Percentiles rank a stretch among this genome's conserved stretches.
Conservation (phyloP, 2,113 vertebrate species). For the Caretta caretta region DNA sequence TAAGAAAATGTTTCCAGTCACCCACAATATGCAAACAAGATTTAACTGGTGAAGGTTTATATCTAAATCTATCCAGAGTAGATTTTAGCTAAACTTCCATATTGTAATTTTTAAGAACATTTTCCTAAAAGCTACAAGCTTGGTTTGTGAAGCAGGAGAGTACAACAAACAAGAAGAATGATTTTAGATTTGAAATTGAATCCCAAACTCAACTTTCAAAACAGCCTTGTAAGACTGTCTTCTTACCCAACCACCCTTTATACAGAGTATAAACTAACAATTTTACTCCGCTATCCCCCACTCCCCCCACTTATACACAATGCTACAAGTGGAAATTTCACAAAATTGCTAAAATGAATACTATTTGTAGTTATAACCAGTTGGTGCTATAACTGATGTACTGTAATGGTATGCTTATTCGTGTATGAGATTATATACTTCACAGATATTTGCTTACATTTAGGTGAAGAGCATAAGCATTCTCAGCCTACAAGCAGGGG, state of each 20-base stretch:
- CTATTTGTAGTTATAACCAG: background rate
- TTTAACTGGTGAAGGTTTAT: background rate
- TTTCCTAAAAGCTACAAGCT: background rate
- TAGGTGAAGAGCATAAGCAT: background rate
- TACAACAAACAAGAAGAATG: background rate
- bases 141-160: fast-evolving
- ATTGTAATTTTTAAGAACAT: background rate
- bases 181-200: background rate
- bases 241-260: background rate
- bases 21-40: background rate
- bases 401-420: background rate
- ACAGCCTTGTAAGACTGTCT: background rate
- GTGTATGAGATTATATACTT: background rate
- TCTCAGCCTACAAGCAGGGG: no score
- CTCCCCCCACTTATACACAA: background rate
- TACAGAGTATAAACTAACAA: background rate
- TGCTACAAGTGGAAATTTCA: background rate
- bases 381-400: no score
- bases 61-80: background rate
- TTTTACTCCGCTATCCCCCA: background rate
- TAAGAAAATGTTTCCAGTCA: background rate
- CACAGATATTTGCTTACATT: conserved; percentile 1
- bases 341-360: background rate
- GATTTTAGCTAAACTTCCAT: background rate
- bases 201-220: conserved; percentile 1